phyloP scores from a whole-genome alignment of 30 jellyfish, hydroid and myxozoan genomes.

The Phacellophora camtschatica region DNA sequence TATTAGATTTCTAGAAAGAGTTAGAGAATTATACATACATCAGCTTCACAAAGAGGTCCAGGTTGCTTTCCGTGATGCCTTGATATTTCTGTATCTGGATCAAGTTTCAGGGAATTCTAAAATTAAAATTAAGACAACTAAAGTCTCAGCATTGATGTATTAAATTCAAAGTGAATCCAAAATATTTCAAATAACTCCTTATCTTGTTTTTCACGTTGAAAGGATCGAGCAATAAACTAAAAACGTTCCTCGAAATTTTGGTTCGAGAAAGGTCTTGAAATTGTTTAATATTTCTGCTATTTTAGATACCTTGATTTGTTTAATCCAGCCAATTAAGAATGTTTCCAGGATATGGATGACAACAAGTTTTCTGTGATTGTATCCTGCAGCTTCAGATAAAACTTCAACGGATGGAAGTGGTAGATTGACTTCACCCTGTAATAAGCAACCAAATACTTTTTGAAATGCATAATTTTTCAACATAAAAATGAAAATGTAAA shows the following conservation, averaged over 20 bases:
- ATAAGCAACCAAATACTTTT: too few relatives aligned
- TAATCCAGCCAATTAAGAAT: conserved; percentile 82
- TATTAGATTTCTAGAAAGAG: too few relatives aligned
- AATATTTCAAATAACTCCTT: too few relatives aligned
- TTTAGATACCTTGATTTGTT: conserved; percentile 69
- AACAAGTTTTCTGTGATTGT: conserved; percentile 64
- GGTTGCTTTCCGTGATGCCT: conserved; percentile 74
- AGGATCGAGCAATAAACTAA: not conserved
- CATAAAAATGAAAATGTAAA: too few relatives aligned
- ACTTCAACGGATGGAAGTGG: conserved; percentile 88
- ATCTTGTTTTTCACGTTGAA: too few relatives aligned
- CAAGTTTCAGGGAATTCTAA: conserved; percentile 68
- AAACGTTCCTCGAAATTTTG: not conserved
- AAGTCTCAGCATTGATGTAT: too few relatives aligned
- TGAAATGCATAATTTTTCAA: too few relatives aligned
- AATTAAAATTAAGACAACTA: too few relatives aligned
- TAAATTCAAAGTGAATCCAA: too few relatives aligned
- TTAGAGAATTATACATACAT: too few relatives aligned
- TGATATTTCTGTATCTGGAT: conserved; percentile 45
- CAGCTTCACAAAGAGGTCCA: conserved; percentile 69
- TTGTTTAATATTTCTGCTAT: too few relatives aligned
- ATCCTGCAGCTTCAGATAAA: conserved; percentile 69
- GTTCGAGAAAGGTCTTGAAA: not conserved
- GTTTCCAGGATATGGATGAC: conserved; percentile 83
- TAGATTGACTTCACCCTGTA: conserved; percentile 67